These are phyloP conservation scores for Choristoneura rosaceana DNA, from an alignment of 2,888 invertebrate species.

Conservation along the genomic window DNA sequence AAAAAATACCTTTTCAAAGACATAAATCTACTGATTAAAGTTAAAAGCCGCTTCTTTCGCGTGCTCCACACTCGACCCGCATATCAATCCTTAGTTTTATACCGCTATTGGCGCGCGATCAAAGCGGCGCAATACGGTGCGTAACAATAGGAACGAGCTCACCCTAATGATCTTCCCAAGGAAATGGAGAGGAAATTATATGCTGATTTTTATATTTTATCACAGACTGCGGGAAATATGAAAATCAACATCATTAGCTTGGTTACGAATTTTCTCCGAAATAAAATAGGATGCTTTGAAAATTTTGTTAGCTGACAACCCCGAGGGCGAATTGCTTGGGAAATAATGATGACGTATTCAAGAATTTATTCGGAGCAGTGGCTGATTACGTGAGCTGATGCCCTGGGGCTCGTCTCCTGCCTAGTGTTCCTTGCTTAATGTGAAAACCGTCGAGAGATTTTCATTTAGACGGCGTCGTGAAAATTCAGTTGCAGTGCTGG, in stretches of 20 bases:
- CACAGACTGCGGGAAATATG: slow-evolving; percentile 42
- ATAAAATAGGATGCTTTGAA: slow-evolving; percentile 13
- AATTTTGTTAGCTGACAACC: slow-evolving; percentile 18
- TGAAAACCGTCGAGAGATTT: too few species aligned
- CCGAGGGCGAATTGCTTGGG: background rate
- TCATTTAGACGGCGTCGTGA: too few species aligned
- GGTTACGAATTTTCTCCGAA: slow-evolving; percentile 27
- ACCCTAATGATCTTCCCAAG: slow-evolving; percentile 36
- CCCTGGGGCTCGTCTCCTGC: background rate
- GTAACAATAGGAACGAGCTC: slow-evolving; percentile 23
- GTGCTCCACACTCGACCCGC: slow-evolving; percentile 15
- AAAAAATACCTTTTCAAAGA: background rate
- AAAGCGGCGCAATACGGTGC: slow-evolving; percentile 6
- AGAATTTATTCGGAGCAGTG: slow-evolving; percentile 4
- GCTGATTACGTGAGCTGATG: background rate
- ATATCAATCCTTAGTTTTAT: slow-evolving; percentile 13
- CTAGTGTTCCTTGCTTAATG: background rate
- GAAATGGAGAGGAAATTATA: slow-evolving; percentile 42
- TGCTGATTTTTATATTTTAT: slow-evolving; percentile 42
- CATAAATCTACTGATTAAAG: background rate
- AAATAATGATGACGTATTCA: slow-evolving; percentile 20
- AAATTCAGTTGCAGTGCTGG: too few species aligned
- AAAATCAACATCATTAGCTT: slow-evolving; percentile 41
- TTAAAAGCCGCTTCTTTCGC: background rate
- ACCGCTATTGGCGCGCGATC: slow-evolving; percentile 4